Evolutionary conservation across 2,113 vertebrate genomes (phyloP).

Genomic region (Sminthopsis crassicaudata): DNA sequence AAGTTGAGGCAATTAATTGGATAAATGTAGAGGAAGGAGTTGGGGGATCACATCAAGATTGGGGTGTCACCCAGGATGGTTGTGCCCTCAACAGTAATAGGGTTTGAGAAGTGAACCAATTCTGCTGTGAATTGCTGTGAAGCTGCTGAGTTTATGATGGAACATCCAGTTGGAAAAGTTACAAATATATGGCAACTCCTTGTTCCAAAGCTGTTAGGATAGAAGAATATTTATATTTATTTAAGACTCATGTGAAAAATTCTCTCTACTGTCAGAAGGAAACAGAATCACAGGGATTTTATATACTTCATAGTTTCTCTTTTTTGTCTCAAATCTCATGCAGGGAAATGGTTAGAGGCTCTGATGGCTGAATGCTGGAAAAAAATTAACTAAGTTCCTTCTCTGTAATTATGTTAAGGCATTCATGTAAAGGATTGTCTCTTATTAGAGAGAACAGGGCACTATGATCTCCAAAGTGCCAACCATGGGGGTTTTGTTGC

Average conservation of each 20-base stretch:
- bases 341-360: constrained; percentile 44
- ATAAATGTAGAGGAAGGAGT: background rate
- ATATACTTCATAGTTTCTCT: background rate
- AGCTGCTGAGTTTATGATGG: background rate
- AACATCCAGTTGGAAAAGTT: background rate
- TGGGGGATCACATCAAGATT: background rate
- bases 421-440: background rate
- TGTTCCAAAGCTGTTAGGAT: background rate
- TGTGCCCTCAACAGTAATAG: background rate
- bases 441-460: background rate
- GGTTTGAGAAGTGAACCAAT: background rate
- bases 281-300: background rate
- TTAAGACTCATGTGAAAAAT: background rate
- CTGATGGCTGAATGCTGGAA: background rate
- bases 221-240: background rate
- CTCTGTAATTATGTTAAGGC: constrained; percentile 1
- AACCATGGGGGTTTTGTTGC: background rate
- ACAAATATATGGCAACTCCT: background rate
- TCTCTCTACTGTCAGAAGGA: background rate
- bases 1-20: background rate
- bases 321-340: background rate
- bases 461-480: background rate
- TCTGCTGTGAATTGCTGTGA: background rate
- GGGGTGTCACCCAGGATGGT: background rate
- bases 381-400: background rate